These are phyloP conservation scores for Ips nitidus DNA, from an alignment of 1,140 invertebrate species.

Conservation along the genomic window DNA sequence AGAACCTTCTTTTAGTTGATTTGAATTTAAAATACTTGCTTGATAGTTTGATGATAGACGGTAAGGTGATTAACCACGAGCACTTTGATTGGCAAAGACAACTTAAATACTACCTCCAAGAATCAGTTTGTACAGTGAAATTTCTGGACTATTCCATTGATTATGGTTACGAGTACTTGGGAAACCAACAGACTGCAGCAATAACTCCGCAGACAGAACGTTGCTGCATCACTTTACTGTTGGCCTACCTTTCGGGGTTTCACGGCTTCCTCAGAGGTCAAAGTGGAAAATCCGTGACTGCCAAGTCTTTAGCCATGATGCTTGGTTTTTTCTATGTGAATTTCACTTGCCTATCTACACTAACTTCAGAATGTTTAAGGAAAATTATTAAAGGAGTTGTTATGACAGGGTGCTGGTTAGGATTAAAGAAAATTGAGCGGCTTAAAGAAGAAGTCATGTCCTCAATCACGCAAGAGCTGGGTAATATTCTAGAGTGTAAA, in stretches of 20 bases:
- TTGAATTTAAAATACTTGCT: constrained; percentile 30
- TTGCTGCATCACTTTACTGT: constrained; percentile 82
- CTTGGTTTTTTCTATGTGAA: constrained; percentile 88
- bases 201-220: constrained; percentile 78
- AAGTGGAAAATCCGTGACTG: constrained; percentile 88
- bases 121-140: constrained; percentile 71
- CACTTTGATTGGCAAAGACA: constrained; percentile 88
- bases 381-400: constrained; percentile 54
- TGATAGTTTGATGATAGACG: constrained; percentile 21
- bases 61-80: constrained; percentile 12
- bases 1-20: constrained; percentile 27
- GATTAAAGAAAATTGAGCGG: constrained; percentile 67
- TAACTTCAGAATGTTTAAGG: constrained; percentile 87
- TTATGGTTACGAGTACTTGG: constrained; percentile 92
- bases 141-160: constrained; percentile 81
- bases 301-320: constrained; percentile 78
- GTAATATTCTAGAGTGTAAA: constrained; percentile 75
- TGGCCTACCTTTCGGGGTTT: constrained; percentile 75
- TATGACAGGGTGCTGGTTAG: constrained; percentile 65
- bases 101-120: constrained; percentile 86
- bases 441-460: constrained; percentile 41
- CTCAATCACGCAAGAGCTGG: constrained; percentile 53
- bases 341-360: constrained; percentile 87
- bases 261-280: constrained; percentile 81
- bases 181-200: constrained; percentile 70